Conservation (phyloP, 64 coral and sea anemone genomes). For the Montipora sp. region DNA sequence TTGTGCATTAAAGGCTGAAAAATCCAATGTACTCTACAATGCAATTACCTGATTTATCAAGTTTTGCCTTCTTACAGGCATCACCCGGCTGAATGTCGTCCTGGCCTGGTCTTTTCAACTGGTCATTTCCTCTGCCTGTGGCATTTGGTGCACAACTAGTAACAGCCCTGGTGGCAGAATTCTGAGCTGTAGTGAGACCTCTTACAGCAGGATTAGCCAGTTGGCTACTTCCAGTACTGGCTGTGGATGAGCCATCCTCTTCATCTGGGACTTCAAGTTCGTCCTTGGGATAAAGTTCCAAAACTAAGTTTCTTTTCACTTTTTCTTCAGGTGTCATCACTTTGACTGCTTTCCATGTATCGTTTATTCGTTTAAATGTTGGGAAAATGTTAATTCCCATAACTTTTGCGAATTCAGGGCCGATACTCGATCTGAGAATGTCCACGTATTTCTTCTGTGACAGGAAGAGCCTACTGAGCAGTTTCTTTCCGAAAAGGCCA, state of each 20-base stretch:
- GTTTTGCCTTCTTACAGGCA: not conserved
- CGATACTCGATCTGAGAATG: slow-evolving; percentile 4
- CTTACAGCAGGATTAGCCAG: not conserved
- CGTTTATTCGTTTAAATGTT: slow-evolving; percentile 35
- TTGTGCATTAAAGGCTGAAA: too few relatives aligned
- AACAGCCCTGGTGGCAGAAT: not conserved
- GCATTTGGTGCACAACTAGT: not conserved
- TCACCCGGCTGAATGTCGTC: not conserved
- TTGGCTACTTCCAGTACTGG: not conserved
- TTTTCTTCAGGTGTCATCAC: not conserved
- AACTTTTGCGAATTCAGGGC: slow-evolving; percentile 28
- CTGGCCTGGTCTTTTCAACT: not conserved
- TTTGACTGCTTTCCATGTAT: not conserved
- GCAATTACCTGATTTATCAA: slow-evolving; percentile 27
- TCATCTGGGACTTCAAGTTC: slow-evolving; percentile 10
- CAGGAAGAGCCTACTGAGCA: slow-evolving; percentile 1
- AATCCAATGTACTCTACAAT: too few relatives aligned
- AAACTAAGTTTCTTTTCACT: not conserved
- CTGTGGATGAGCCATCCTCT: not conserved
- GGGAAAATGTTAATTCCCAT: slow-evolving; percentile 48
- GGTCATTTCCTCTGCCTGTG: not conserved
- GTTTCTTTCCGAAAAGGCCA: slow-evolving; percentile 38
- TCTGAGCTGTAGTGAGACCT: not conserved
- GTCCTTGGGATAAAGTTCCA: not conserved
- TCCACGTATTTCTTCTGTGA: slow-evolving; percentile 9